Percentiles rank a stretch among this genome's conserved stretches.
Evolutionary conservation across 2,888 invertebrate species (phyloP).

Genomic region (Pachydiplax longipennis): DNA sequence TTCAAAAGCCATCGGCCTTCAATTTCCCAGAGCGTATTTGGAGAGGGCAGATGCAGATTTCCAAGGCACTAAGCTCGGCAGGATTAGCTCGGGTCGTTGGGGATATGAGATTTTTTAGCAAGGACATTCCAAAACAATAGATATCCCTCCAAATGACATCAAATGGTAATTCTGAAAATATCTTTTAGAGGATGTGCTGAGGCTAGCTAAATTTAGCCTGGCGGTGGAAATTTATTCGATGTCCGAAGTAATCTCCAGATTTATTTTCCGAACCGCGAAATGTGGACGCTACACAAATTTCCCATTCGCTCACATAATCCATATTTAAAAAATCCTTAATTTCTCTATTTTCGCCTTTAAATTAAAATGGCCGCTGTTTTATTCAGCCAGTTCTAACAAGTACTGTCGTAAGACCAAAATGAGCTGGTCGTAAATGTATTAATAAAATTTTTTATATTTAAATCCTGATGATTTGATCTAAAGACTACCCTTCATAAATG

Average conservation of each 20-base stretch:
- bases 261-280: background rate
- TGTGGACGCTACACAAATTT: background rate
- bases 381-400: background rate
- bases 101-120: background rate
- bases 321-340: too few species aligned
- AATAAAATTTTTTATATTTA: too few species aligned
- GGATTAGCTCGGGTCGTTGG: slow-evolving; percentile 1
- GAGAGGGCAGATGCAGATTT: background rate
- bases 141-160: slow-evolving; percentile 2
- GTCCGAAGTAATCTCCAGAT: background rate
- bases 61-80: slow-evolving; percentile 5
- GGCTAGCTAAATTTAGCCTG: background rate
- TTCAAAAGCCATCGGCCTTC: slow-evolving; percentile 20
- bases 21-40: background rate
- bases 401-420: background rate
- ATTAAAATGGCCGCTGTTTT: too few species aligned
- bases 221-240: background rate
- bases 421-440: too few species aligned
- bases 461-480: too few species aligned
- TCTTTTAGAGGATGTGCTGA: background rate
- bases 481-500: too few species aligned
- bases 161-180: background rate
- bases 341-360: too few species aligned
- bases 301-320: background rate
- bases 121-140: slow-evolving; percentile 33